Evolutionary conservation across 2,797 vertebrate genomes (phyloP).

Genomic region (Nasua narica): DNA sequence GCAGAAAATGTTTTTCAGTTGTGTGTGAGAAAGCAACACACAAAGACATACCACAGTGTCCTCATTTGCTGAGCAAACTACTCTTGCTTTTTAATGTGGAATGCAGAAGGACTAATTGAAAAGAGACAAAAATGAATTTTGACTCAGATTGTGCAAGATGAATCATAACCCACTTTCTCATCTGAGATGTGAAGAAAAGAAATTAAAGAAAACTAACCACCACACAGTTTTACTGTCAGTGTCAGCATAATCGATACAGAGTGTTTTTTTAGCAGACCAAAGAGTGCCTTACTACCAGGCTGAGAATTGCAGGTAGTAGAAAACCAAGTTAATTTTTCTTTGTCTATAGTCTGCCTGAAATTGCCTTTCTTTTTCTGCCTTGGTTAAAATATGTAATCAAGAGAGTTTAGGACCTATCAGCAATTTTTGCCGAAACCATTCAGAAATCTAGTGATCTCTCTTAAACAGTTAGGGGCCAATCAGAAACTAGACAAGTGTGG

Average conservation of each 20-base stretch:
- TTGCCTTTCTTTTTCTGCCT: background rate
- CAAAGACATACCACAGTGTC: constrained; percentile 69
- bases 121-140: constrained; percentile 81
- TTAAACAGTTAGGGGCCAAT: background rate
- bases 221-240: constrained; percentile 67
- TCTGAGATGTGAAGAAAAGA: constrained; percentile 71
- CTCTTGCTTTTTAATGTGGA: constrained; percentile 80
- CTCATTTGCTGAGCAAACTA: constrained; percentile 81
- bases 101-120: constrained; percentile 73
- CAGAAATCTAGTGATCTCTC: constrained; percentile 1
- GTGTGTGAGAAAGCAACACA: constrained; percentile 79
- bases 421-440: background rate
- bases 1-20: constrained; percentile 50
- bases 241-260: constrained; percentile 81
- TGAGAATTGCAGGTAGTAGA: constrained; percentile 23
- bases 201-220: constrained; percentile 56
- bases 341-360: background rate
- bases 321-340: background rate
- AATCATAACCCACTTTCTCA: constrained; percentile 86
- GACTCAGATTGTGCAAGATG: constrained; percentile 83
- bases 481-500: background rate
- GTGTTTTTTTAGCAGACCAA: constrained; percentile 56
- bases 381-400: background rate
- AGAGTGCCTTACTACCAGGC: constrained; percentile 26
- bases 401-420: background rate